A percentile compares a stretch with the other conserved stretches of the same genome.
phyloP scores from a whole-genome alignment of 2,797 vertebrate genomes.

The Parambassis ranga region DNA sequence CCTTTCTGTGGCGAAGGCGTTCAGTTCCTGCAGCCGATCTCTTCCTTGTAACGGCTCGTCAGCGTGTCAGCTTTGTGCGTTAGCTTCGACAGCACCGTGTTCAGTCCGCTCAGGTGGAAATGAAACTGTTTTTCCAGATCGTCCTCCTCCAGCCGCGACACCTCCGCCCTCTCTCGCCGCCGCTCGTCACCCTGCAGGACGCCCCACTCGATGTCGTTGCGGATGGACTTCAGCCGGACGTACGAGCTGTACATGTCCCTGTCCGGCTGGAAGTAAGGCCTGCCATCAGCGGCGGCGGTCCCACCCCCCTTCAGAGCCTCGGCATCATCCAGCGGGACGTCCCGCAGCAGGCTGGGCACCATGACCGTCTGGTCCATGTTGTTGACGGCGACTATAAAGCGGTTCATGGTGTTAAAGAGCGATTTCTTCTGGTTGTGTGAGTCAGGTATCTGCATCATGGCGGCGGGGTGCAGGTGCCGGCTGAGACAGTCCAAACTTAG shows the following conservation, averaged over 20 bases:
- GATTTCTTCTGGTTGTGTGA: slow-evolving; percentile 91
- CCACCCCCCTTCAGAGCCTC: slow-evolving; percentile 54
- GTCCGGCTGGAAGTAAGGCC: slow-evolving; percentile 76
- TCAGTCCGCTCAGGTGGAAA: slow-evolving; percentile 89
- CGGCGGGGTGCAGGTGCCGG: neutral
- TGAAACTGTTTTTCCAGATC: slow-evolving; percentile 91
- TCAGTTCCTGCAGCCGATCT: slow-evolving; percentile 88
- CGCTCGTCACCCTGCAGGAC: slow-evolving; percentile 80
- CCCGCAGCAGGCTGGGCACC: slow-evolving; percentile 92
- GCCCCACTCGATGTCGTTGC: slow-evolving; percentile 93
- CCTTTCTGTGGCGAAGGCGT: neutral
- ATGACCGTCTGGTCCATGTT: slow-evolving; percentile 98
- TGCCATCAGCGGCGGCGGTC: slow-evolving; percentile 3
- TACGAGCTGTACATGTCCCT: slow-evolving; percentile 94
- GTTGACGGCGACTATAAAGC: slow-evolving; percentile 92
- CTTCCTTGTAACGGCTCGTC: slow-evolving; percentile 92
- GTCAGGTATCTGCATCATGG: slow-evolving; percentile 89
- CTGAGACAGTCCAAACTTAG: slow-evolving; percentile 36
- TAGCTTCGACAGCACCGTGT: slow-evolving; percentile 88
- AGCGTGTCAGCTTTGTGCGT: slow-evolving; percentile 90
- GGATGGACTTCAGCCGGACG: slow-evolving; percentile 90
- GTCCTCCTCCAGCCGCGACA: slow-evolving; percentile 74
- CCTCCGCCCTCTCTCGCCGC: slow-evolving; percentile 73
- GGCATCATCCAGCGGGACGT: slow-evolving; percentile 84
- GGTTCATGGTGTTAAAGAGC: slow-evolving; percentile 90